Evolutionary conservation across 1,140 invertebrate species (phyloP), one percentile per base, ranked within the genome.

Genomic region (Holotrichia oblita): DNA sequence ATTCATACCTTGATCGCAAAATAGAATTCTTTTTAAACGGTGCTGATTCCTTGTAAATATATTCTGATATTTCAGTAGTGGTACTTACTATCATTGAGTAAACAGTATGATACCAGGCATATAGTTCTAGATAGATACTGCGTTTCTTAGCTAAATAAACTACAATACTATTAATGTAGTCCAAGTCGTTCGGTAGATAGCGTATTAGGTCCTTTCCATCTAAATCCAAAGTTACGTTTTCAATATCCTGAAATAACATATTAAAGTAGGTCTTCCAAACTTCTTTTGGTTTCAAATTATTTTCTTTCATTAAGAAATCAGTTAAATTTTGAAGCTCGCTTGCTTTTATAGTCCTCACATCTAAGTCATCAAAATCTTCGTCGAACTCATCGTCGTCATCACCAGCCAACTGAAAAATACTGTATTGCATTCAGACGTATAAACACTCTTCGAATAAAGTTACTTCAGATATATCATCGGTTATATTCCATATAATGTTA

Each of bases 101-200:
- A 10, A 93, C 88, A 0, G 93, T 89, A 79, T 89, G 88, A 85
- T 93, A 90, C 93, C 93, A 94, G 79, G 93, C 87, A 80, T 90
- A 92, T 0, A 92, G 88, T 84, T 94, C 93, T 72, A 94, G 84
- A 40, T 89, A 78, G 22, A 88, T 83, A 12, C 89, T 84, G 0
- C 91, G 88, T 0, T 86, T 87, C 7, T 87, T 87, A 8, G 90
- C 83, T 41, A 94, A 78, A 80, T 90, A 89, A 0, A 90, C 84
- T 4, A 91, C 88, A 42, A 93, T 84, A 1, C 88, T 82, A 72
- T 90, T 89, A 78, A 94, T 84, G 81, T 92, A 93, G 17, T 88
- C 85, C n/a, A 93, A 84, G 84, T 94, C 92, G 0, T 86, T 85
- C 22, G 89, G 85, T 17, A 88, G 88, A 10, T 93, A 86, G 73